These are phyloP conservation scores for Palythoa grandiflora DNA, from an alignment of 92 coral and sea anemone genomes.

Conservation along the genomic window DNA sequence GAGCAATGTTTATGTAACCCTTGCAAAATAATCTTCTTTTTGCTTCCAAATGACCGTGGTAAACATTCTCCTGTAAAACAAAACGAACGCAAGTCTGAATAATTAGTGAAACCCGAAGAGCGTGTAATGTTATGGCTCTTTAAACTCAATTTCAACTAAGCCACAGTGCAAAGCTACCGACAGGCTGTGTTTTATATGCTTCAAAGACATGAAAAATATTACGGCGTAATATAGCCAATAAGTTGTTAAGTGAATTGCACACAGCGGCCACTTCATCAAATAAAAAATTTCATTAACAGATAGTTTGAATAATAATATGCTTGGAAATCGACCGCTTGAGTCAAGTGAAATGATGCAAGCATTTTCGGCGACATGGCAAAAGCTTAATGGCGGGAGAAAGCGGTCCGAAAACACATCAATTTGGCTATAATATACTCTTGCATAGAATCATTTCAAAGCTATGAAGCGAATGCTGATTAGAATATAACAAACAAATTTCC, in stretches of 20 bases:
- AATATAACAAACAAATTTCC: constrained; percentile 93
- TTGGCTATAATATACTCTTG: constrained; percentile 47
- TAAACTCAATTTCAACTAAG: constrained; percentile 74
- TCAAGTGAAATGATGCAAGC: constrained; percentile 20
- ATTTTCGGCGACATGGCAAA: constrained; percentile 27
- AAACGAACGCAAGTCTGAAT: constrained; percentile 52
- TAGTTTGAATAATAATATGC: constrained; percentile 72
- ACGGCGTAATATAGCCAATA: constrained; percentile 82
- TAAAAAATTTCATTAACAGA: constrained; percentile 91
- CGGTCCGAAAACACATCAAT: constrained; percentile 54
- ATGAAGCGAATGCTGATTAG: constrained; percentile 84
- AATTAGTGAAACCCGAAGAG: constrained; percentile 65
- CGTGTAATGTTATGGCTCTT: constrained; percentile 69
- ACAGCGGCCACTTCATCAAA: constrained; percentile 92
- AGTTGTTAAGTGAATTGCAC: constrained; percentile 86
- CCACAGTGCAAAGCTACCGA: constrained; percentile 68
- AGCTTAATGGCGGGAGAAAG: constrained; percentile 44
- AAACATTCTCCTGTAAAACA: constrained; percentile 66
- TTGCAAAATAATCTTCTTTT: constrained; percentile 74
- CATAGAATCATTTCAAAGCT: constrained; percentile 73
- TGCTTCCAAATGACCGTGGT: constrained; percentile 69
- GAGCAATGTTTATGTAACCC: constrained; percentile 61
- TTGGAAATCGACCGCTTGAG: constrained; percentile 42
- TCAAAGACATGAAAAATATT: constrained; percentile 69
- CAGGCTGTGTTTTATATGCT: constrained; percentile 53